Evolutionary conservation across 1,140 invertebrate genomes (phyloP), one percentile per base, ranked within the genome.

Genomic region (Bombus breviceps): DNA sequence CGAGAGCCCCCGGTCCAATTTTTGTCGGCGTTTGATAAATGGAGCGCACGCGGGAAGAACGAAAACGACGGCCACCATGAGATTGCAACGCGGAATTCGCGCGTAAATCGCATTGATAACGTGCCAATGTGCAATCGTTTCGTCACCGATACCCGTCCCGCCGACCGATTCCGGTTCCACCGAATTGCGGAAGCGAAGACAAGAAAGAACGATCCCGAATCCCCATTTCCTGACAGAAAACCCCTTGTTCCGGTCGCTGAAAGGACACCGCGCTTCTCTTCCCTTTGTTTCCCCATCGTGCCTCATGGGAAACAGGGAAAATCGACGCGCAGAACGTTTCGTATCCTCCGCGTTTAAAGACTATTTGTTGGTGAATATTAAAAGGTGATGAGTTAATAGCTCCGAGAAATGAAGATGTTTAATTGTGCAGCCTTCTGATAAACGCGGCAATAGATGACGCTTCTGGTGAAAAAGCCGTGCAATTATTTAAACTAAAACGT

Each of bases 51-150:
- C 80, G 75, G 39, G 64, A 66, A 57, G 87, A 84, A 88, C 64
- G 59, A 43, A 43, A 88, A 88, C 74, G 75, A 43, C 41, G 76
- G 68, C n/a, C 22, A 1, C 43, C 25, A 12, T 15, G n/a, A 37
- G 74, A 68, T 76, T 77, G 64, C 57, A 43, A 22, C 37, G 71
- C 79, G n/a, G 37, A 41, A 57, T 76, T 83, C 57, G 86, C 79
- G 69, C 77, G 85, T 86, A 87, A 86, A 88, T 88, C 81, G 84
- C 62, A 80, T 62, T 39, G 75, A 88, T 83, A 87, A 87, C 86
- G 75, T 71, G 62, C 71, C 74, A 79, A 78, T 75, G 69, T 69
- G 53, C 39, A 57, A 87, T 83, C 86, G 81, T 86, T 74, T 78
- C 53, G 62, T 41, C 43, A 34, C 12, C 22, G 76, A 68, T 75